Evolutionary conservation across 2,888 invertebrate genomes (phyloP).

Genomic region (Pedicia rivosa): DNA sequence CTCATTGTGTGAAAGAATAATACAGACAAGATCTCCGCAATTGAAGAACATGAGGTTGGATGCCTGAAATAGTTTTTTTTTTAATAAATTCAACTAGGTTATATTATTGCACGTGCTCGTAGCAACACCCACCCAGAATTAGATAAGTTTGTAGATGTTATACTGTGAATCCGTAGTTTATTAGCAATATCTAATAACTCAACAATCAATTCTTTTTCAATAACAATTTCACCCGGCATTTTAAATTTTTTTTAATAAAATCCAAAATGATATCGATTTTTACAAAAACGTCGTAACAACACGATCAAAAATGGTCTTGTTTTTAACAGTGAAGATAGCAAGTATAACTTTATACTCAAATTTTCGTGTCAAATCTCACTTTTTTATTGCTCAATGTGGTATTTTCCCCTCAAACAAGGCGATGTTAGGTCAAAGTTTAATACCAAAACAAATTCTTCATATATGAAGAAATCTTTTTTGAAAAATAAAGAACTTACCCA

Average conservation of each 20-base stretch:
- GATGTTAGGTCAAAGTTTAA: too few relatives aligned
- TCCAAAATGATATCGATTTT: too few relatives aligned
- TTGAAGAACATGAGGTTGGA: constrained; percentile 96
- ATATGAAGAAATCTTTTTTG: too few relatives aligned
- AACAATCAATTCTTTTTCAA: constrained; percentile 27
- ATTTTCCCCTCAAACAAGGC: too few relatives aligned
- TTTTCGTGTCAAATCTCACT: too few relatives aligned
- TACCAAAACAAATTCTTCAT: too few relatives aligned
- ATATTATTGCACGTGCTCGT: not conserved
- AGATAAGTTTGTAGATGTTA: constrained; percentile 71
- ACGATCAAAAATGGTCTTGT: too few relatives aligned
- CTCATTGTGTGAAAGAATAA: constrained; percentile 97
- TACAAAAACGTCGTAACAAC: too few relatives aligned
- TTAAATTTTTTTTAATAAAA: not conserved
- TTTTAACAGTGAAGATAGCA: not conserved
- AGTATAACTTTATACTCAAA: not conserved
- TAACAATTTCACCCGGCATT: constrained; percentile 2
- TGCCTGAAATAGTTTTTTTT: constrained; percentile 46
- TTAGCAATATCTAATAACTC: constrained; percentile 75
- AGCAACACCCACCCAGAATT: constrained; percentile 65
- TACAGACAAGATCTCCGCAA: constrained; percentile 96
- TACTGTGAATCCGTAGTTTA: constrained; percentile 71
- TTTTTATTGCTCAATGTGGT: too few relatives aligned
- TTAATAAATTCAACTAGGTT: not conserved
- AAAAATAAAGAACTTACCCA: constrained; percentile 49